Conservation (phyloP, 2,113 vertebrate genomes). For the Romanogobio albipinnatus region DNA sequence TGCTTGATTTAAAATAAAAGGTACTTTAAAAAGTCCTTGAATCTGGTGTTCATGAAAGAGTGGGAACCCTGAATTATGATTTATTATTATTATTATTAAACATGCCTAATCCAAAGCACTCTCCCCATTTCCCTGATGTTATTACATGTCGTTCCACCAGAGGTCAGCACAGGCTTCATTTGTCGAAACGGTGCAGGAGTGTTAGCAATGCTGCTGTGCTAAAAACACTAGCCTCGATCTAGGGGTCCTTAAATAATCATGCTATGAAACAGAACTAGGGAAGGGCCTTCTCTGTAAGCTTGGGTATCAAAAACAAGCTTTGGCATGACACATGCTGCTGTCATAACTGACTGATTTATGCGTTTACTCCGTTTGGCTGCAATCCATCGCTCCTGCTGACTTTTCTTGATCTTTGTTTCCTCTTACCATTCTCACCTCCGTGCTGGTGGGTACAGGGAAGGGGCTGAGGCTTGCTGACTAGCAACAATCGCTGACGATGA, state of each 20-base stretch:
- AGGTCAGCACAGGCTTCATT: constrained; percentile 63
- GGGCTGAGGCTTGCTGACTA: constrained; percentile 86
- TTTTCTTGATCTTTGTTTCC: constrained; percentile 45
- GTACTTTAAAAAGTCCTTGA: no score
- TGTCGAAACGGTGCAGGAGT: neutral
- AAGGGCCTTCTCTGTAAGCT: neutral
- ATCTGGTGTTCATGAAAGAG: no score
- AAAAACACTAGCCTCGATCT: constrained; percentile 69
- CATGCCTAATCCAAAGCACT: neutral
- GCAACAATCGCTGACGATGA: constrained; percentile 96
- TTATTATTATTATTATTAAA: neutral
- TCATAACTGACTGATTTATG: neutral
- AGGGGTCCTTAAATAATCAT: constrained; percentile 48
- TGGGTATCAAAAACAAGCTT: no score
- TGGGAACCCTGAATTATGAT: no score
- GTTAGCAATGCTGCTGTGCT: constrained; percentile 69
- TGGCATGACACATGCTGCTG: neutral
- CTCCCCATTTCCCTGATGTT: neutral
- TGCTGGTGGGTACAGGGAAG: constrained; percentile 87
- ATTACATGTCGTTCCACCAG: constrained; percentile 61
- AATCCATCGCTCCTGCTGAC: constrained; percentile 29
- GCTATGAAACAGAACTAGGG: constrained; percentile 4
- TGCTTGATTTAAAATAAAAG: no score
- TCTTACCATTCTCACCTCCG: constrained; percentile 97
- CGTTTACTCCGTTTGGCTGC: neutral